Evolutionary conservation across 2,888 invertebrate species (phyloP).

Genomic region (Drosophila subsilvestris): DNA sequence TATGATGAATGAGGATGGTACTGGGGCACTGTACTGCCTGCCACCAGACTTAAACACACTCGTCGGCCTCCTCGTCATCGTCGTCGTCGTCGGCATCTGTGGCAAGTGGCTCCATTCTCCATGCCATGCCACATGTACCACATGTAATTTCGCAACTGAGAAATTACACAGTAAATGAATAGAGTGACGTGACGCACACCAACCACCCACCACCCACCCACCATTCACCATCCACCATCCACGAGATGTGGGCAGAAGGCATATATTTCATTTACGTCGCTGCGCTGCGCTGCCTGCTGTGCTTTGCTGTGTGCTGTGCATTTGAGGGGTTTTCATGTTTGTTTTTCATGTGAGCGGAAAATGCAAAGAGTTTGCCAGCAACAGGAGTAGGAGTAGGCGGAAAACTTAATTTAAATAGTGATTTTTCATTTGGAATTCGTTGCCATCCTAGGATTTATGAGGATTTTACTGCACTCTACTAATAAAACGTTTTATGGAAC

Average conservation of each 20-base stretch:
- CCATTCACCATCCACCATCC: neutral
- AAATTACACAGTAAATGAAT: conserved; percentile 64
- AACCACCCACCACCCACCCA: neutral
- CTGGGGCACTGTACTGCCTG: conserved; percentile 1
- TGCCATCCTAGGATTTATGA: neutral
- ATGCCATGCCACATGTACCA: conserved; percentile 46
- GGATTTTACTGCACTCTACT: neutral
- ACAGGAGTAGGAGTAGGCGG: neutral
- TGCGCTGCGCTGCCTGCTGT: neutral
- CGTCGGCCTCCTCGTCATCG: neutral
- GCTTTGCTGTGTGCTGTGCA: too few relatives aligned
- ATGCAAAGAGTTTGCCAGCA: neutral
- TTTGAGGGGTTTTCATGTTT: conserved; percentile 1
- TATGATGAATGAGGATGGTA: conserved; percentile 61
- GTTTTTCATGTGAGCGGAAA: conserved; percentile 1
- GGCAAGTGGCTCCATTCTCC: conserved; percentile 61
- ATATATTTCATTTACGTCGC: conserved; percentile 52
- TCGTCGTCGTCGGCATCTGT: conserved; percentile 29
- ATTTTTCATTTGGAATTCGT: neutral
- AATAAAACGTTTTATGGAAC: conserved; percentile 13
- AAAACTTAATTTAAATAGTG: neutral
- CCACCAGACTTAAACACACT: conserved; percentile 9
- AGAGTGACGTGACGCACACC: conserved; percentile 47
- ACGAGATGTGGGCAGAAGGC: conserved; percentile 50
- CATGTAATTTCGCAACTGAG: conserved; percentile 46